These are phyloP conservation scores for Harpagifer antarcticus DNA, from an alignment of 2,797 vertebrate genomes.

Conservation along the genomic window DNA sequence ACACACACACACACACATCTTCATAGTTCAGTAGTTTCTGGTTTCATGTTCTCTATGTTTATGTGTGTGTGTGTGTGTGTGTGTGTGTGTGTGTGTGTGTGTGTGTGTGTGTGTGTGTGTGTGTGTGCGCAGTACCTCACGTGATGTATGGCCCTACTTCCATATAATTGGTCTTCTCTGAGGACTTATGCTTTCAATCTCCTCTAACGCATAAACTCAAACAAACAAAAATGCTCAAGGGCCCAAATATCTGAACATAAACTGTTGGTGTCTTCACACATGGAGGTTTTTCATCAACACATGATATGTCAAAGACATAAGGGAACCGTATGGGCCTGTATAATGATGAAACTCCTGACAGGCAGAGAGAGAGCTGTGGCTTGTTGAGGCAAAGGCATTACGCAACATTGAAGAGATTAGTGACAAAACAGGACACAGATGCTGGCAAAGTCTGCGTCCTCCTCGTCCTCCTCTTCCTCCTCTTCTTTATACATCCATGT, in stretches of 20 bases:
- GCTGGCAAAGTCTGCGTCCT: slow-evolving; percentile 60
- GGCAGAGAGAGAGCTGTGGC: slow-evolving; percentile 30
- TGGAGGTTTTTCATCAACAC: slow-evolving; percentile 64
- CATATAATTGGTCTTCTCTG: slow-evolving; percentile 67
- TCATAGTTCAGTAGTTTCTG: slow-evolving; percentile 37
- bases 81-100: too few relatives aligned
- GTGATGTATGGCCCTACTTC: slow-evolving; percentile 65
- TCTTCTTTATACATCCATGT: slow-evolving; percentile 35
- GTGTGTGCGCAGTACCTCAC: slow-evolving; percentile 32
- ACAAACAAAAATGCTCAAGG: slow-evolving; percentile 27
- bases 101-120: slow-evolving; percentile 13
- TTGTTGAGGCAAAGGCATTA: slow-evolving; percentile 63
- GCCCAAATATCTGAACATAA: slow-evolving; percentile 11
- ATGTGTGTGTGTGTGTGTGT: neutral
- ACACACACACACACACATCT: slow-evolving; percentile 12
- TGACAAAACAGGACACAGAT: slow-evolving; percentile 79
- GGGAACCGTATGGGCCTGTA: slow-evolving; percentile 7
- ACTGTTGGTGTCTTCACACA: slow-evolving; percentile 19
- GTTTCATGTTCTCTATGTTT: slow-evolving; percentile 23
- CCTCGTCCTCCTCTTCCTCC: neutral
- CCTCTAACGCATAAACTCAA: slow-evolving; percentile 40
- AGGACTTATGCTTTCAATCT: slow-evolving; percentile 63
- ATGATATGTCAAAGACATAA: slow-evolving; percentile 7
- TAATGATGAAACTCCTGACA: slow-evolving; percentile 29
- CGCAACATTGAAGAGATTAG: slow-evolving; percentile 77